Base-by-base conservation (phyloP, 2,797 vertebrate species). In the Chrosomus eos region DNA sequence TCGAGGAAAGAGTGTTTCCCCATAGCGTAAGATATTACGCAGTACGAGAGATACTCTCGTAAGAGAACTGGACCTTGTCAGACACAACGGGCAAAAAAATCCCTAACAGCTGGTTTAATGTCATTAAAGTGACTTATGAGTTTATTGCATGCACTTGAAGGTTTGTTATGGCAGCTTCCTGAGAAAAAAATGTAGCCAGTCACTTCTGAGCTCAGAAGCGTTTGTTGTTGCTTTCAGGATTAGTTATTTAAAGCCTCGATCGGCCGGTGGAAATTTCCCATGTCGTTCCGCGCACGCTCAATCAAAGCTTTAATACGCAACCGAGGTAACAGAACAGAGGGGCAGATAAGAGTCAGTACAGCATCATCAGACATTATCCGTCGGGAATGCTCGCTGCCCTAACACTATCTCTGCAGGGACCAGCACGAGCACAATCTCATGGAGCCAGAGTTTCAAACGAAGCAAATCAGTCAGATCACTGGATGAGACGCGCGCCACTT, bases 241-340 rank as follows among this genome's bases (percentile, higher is more conserved):
- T 85, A 90, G 83, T 80, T 86, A 88, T 90, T 88, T 88, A 88
- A 90, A 88, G 87, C 79, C 82, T 84, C 64, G 31, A 33, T 33
- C 31, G 40, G 62, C 58, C 82, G 43, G 83, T 86, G 86, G 90
- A 88, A 88, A 90, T 87, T 90, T 90, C 84, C 87, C 78, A 78
- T 77, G 79, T 33, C 55, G 64, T 82, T 80, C 64, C 43, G 82
- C 87, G 81, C 87, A 86, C 72, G 80, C 85, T 67, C 85, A 80
- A 62, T 85, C 72, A 75, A 75, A 62, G 62, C 81, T 48, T 84
- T 86, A 82, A 86, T 80, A 81, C 79, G 53, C 80, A 58, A 33
- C 58, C 60, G 67, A 43, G 79, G 83, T 78, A 82, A 87, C 78
- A 13, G 66, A 83, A 72, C 55, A 58, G 74, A 31, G 33, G 33